Evolutionary conservation across 1,140 invertebrate genomes (phyloP).

Genomic region (Brevipalpus yothersi): DNA sequence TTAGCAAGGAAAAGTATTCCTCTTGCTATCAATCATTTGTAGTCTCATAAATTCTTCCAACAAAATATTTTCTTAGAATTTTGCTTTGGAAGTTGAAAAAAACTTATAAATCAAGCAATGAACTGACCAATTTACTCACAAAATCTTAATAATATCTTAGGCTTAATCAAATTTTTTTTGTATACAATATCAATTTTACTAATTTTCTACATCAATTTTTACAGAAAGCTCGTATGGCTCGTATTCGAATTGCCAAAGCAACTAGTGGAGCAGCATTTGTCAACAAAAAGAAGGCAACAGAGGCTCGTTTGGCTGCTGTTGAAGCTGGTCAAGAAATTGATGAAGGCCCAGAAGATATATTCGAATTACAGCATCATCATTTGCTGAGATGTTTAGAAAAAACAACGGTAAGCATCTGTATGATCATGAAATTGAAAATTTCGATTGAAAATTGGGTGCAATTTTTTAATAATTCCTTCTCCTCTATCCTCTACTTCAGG

Average conservation of each 20-base stretch:
- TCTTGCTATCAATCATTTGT: too few species aligned
- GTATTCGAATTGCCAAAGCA: slow-evolving; percentile 93
- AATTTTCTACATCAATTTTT: too few species aligned
- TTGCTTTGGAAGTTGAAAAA: too few species aligned
- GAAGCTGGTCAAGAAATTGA: slow-evolving; percentile 68
- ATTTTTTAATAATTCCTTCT: not conserved
- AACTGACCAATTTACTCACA: too few species aligned
- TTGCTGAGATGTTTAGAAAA: slow-evolving; percentile 88
- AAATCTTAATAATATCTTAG: too few species aligned
- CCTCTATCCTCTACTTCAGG: slow-evolving; percentile 28
- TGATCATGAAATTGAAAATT: not conserved
- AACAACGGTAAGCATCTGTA: slow-evolving; percentile 52
- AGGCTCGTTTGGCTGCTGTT: slow-evolving; percentile 68
- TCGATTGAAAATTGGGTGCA: not conserved
- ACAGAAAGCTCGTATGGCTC: slow-evolving; percentile 90
- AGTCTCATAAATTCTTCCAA: too few species aligned
- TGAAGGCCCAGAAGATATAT: slow-evolving; percentile 75
- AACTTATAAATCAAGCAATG: too few species aligned
- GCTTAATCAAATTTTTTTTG: too few species aligned
- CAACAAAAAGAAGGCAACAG: slow-evolving; percentile 94
- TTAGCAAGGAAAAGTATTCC: too few species aligned
- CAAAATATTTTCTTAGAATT: too few species aligned
- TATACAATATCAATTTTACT: too few species aligned
- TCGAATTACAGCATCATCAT: slow-evolving; percentile 97
- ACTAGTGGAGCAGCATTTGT: slow-evolving; percentile 96